Conservation (phyloP, 2,888 invertebrate genomes). For the Zhengitettix transpicula region DNA sequence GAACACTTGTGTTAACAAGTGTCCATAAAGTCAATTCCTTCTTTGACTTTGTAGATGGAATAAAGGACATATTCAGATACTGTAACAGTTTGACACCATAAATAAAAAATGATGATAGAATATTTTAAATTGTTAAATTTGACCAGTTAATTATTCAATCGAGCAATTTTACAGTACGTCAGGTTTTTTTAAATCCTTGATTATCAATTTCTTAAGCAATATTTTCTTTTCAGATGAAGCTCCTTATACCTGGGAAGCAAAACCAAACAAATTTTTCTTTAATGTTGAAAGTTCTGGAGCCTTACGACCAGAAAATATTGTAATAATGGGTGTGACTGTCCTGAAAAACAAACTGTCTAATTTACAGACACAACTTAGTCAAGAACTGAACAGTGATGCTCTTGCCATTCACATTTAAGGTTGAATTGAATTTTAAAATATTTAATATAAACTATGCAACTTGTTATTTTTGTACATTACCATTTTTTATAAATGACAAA, state of each 20-base stretch:
- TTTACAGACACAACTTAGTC: constrained; percentile 80
- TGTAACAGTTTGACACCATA: too few relatives aligned
- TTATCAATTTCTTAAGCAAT: not conserved
- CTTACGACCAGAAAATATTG: constrained; percentile 89
- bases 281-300: constrained; percentile 94
- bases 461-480: too few relatives aligned
- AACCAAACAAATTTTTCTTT: constrained; percentile 92
- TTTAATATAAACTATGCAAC: too few relatives aligned
- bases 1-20: too few relatives aligned
- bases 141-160: too few relatives aligned
- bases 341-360: constrained; percentile 91
- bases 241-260: constrained; percentile 82
- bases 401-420: constrained; percentile 36
- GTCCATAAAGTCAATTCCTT: too few relatives aligned
- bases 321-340: constrained; percentile 83
- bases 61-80: too few relatives aligned
- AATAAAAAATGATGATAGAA: too few relatives aligned
- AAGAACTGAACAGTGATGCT: constrained; percentile 73
- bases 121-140: too few relatives aligned
- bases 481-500: too few relatives aligned
- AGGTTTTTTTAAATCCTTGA: not conserved
- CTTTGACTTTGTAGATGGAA: too few relatives aligned
- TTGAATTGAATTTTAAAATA: too few relatives aligned
- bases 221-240: constrained; percentile 54
- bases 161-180: not conserved